Conservation (phyloP, 2,113 vertebrate species). For the Amphiprion ocellaris region DNA sequence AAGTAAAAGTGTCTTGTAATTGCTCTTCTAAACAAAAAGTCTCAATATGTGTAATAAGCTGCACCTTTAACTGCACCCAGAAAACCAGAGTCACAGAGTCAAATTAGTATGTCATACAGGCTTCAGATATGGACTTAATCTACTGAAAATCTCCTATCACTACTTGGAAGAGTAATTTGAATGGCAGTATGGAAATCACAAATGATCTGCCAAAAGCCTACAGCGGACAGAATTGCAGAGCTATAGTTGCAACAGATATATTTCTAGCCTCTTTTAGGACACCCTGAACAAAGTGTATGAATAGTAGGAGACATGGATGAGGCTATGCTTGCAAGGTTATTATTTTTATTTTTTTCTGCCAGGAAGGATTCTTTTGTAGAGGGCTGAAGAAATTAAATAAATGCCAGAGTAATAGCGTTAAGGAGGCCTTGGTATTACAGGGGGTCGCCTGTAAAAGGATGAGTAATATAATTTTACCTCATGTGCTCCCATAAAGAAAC, state of each 20-base stretch:
- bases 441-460: neutral
- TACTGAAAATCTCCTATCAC: no score
- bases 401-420: neutral
- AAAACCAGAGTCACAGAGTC: no score
- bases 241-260: neutral
- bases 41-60: no score
- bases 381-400: constrained; percentile 7
- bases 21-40: no score
- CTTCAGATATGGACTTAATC: no score
- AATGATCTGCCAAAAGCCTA: neutral
- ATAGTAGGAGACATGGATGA: neutral
- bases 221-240: neutral
- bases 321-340: neutral
- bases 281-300: neutral
- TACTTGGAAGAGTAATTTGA: no score
- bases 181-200: no score
- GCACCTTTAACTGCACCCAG: no score
- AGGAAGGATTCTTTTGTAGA: neutral
- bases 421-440: neutral
- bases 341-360: neutral
- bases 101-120: no score
- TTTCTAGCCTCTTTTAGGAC: neutral
- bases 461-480: constrained; percentile 24
- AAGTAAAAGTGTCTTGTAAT: no score
- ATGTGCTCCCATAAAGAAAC: neutral